These are phyloP conservation scores for Ia io DNA, from an alignment of 2,113 vertebrate species.

Conservation along the genomic window DNA sequence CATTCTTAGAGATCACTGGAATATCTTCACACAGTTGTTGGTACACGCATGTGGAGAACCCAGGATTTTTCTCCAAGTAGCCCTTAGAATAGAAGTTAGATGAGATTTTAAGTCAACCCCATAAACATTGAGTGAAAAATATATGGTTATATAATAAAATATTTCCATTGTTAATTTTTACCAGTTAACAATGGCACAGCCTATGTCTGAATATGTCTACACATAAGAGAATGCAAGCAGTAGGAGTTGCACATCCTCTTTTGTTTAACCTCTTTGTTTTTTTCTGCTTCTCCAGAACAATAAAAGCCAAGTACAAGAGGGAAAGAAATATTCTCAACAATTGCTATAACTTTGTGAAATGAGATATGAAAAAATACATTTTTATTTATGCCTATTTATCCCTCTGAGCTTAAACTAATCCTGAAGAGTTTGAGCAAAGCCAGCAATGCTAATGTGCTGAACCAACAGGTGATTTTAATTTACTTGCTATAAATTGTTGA, in stretches of 20 bases:
- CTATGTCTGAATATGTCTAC: not conserved
- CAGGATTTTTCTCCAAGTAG: not conserved
- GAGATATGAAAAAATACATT: not conserved
- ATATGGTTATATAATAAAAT: not conserved
- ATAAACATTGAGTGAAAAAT: not conserved
- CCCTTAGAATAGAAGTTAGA: not conserved
- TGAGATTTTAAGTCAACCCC: not conserved
- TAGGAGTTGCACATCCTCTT: not conserved
- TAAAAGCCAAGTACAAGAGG: not conserved
- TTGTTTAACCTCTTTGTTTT: not conserved
- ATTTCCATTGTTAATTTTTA: not conserved
- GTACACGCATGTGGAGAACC: not conserved
- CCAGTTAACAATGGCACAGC: not conserved
- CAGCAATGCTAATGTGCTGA: not conserved
- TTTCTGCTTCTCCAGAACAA: not conserved
- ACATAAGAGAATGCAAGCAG: not conserved
- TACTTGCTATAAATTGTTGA: constrained; percentile 49
- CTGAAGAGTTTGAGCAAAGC: constrained; percentile 31
- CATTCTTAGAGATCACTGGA: not conserved
- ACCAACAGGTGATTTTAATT: constrained; percentile 61
- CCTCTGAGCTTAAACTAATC: constrained; percentile 39
- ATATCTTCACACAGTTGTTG: not conserved
- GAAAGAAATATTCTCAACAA: not conserved
- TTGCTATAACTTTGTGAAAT: constrained; percentile 35
- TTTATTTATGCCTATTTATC: constrained; percentile 54